phyloP scores from a whole-genome alignment of 2,888 invertebrate species.

The Scaptomyza reducta region DNA sequence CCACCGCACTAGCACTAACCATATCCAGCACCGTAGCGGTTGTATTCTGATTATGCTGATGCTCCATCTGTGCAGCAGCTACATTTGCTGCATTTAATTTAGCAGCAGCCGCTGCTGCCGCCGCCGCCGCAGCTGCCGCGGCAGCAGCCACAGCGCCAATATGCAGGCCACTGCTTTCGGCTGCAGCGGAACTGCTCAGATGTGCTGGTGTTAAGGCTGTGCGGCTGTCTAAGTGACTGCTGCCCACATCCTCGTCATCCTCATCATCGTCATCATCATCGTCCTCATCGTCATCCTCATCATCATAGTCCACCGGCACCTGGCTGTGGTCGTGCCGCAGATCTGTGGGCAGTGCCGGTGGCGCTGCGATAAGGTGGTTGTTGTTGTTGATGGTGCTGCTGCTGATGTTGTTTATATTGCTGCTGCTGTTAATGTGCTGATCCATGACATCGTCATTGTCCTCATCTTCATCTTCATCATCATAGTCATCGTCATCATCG shows the following conservation, averaged over 20 bases:
- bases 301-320: slow-evolving; percentile 38
- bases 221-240: slow-evolving; percentile 53
- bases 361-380: slow-evolving; percentile 31
- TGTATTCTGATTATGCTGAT: slow-evolving; percentile 48
- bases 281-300: slow-evolving; percentile 59
- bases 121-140: slow-evolving; percentile 65
- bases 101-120: slow-evolving; percentile 64
- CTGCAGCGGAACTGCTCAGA: slow-evolving; percentile 45
- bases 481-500: slow-evolving; percentile 51
- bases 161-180: slow-evolving; percentile 57
- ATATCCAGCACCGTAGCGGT: slow-evolving; percentile 51
- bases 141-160: slow-evolving; percentile 66
- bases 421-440: slow-evolving; percentile 46
- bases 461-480: slow-evolving; percentile 39
- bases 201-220: slow-evolving; percentile 47
- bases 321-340: slow-evolving; percentile 48
- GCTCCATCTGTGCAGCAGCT: slow-evolving; percentile 55
- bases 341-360: slow-evolving; percentile 43
- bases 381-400: slow-evolving; percentile 38
- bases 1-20: slow-evolving; percentile 35
- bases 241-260: slow-evolving; percentile 47
- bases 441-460: slow-evolving; percentile 42
- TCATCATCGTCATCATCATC: slow-evolving; percentile 64
- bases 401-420: slow-evolving; percentile 41
- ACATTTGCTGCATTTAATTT: slow-evolving; percentile 60